These are phyloP conservation scores for Percopsis omiscomaycus DNA, from an alignment of 2,797 vertebrate genomes.

Conservation along the genomic window DNA sequence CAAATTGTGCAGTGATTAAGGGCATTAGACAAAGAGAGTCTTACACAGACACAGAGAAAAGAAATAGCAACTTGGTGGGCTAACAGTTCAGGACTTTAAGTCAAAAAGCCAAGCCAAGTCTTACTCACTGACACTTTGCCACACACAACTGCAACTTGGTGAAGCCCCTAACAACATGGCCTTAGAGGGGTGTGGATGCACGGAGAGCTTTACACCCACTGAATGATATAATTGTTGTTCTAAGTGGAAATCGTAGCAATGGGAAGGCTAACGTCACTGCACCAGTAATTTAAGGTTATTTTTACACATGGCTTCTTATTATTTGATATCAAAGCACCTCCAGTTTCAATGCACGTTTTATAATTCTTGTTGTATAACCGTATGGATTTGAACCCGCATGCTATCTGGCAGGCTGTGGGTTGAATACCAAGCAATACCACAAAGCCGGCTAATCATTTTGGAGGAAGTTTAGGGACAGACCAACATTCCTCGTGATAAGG, in stretches of 20 bases:
- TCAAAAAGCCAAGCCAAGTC: background rate
- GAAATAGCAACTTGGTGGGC: background rate
- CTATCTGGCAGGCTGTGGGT: background rate
- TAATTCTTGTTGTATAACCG: no score
- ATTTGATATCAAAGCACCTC: no score
- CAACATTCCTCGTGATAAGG: background rate
- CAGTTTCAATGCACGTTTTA: no score
- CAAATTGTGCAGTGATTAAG: background rate
- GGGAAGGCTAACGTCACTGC: no score
- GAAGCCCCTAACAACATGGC: background rate
- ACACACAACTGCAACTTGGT: background rate
- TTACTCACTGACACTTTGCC: background rate
- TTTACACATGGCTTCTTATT: no score
- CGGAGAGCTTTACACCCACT: slow-evolving; percentile 1
- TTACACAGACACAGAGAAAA: background rate
- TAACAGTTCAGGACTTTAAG: background rate
- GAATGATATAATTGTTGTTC: no score
- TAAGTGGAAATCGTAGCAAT: no score
- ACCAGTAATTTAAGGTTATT: no score
- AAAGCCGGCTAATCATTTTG: background rate
- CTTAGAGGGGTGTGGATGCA: background rate
- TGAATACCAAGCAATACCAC: background rate
- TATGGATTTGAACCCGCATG: no score
- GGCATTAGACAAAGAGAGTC: background rate
- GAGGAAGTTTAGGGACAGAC: background rate